Evolutionary conservation across 2,888 invertebrate genomes (phyloP).

Genomic region (Kuschelorhynchus macadamiae): DNA sequence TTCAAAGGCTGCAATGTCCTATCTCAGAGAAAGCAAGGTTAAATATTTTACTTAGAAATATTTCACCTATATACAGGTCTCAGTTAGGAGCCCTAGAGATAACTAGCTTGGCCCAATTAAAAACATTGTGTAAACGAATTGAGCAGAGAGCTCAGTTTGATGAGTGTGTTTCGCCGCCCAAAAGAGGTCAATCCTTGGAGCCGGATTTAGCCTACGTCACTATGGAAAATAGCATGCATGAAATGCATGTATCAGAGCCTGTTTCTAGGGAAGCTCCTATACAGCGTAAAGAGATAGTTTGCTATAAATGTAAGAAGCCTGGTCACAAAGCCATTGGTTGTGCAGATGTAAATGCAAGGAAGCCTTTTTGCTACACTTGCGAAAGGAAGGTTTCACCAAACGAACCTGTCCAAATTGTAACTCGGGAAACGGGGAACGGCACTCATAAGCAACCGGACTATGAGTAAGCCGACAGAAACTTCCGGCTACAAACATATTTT

Average conservation of each 20-base stretch:
- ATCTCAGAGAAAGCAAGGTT: neutral
- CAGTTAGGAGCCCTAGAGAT: neutral
- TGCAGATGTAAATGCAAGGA: no score
- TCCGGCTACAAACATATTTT: neutral
- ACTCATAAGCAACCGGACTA: slow-evolving; percentile 14
- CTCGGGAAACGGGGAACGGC: slow-evolving; percentile 29
- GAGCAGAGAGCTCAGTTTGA: neutral
- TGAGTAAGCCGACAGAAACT: neutral
- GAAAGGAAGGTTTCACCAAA: neutral
- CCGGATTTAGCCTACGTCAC: neutral
- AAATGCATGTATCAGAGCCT: no score
- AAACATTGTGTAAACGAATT: slow-evolving; percentile 14
- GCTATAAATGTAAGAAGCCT: slow-evolving; percentile 32
- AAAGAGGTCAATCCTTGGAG: no score
- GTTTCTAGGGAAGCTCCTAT: neutral
- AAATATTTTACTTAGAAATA: neutral
- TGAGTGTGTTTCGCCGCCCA: no score
- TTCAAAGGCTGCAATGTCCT: no score
- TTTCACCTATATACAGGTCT: no score
- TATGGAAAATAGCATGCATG: no score
- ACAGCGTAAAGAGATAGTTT: slow-evolving; percentile 2
- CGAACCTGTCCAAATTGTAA: no score
- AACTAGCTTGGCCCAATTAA: neutral
- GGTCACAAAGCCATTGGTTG: slow-evolving; percentile 33
- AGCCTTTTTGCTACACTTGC: no score